Evolutionary conservation across 2,888 invertebrate genomes (phyloP).

Genomic region (Hirtodrosophila histrioides): DNA sequence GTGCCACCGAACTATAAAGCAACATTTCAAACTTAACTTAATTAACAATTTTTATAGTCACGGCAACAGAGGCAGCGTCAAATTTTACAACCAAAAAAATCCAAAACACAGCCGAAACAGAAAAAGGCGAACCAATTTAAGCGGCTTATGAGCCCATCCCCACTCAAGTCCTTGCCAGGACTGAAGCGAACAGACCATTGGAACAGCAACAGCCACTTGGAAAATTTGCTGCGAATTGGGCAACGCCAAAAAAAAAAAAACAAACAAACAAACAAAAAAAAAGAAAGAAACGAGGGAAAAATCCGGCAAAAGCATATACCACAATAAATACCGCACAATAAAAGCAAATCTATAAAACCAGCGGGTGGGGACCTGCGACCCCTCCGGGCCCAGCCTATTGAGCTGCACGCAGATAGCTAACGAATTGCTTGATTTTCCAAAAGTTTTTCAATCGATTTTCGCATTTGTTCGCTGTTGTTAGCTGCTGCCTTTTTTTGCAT

Average conservation of each 20-base stretch:
- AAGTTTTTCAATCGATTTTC: constrained; percentile 68
- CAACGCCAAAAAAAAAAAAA: constrained; percentile 13
- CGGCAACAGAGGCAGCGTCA: constrained; percentile 8
- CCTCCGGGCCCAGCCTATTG: constrained; percentile 29
- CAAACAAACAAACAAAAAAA: not conserved
- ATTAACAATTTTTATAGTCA: constrained; percentile 65
- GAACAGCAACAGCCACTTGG: constrained; percentile 37
- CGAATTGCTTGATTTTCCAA: constrained; percentile 63
- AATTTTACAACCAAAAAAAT: constrained; percentile 45
- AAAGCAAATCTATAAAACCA: constrained; percentile 57
- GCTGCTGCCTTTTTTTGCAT: constrained; percentile 44
- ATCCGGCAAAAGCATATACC: constrained; percentile 36
- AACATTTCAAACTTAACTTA: constrained; percentile 63
- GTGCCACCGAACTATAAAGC: constrained; percentile 46
- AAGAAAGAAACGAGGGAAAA: constrained; percentile 8
- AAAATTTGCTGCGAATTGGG: constrained; percentile 44
- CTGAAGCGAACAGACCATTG: constrained; percentile 13
- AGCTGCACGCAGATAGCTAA: constrained; percentile 45
- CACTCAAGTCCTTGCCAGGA: constrained; percentile 10
- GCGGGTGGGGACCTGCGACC: constrained; percentile 5
- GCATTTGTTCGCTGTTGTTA: constrained; percentile 31
- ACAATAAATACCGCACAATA: constrained; percentile 72
- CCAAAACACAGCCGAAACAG: constrained; percentile 13
- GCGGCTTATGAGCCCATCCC: constrained; percentile 52
- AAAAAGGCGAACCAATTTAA: constrained; percentile 65